Base-by-base conservation (phyloP, 2,113 vertebrate species). In the Platycercus adscitus region DNA sequence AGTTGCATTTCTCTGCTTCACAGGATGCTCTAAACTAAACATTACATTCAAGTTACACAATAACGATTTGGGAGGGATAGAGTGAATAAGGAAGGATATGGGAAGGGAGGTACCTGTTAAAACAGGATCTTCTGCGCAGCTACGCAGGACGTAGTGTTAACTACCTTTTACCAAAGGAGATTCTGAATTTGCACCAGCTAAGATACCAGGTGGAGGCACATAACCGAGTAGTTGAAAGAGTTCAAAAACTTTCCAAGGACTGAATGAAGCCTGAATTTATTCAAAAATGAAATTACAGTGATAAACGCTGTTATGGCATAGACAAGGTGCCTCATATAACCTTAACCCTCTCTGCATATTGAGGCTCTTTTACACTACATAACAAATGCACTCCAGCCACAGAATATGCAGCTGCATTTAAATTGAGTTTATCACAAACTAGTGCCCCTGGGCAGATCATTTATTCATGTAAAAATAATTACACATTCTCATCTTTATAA, bases 11-110 rank as follows among this genome's bases (percentile, higher is more conserved):
- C 89, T 91, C 72, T 80, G 52, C 73, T 89, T 75, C 53, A 88
- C 87, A 96, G 95, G 94, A 97, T 96, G 82, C 89, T 85, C 88
- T 88, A 95, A 95, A 95, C 87, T 91, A 95, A 94, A 96, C 84
- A 95, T 80, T 82, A 76, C n/a, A 26, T 69, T 72, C 49, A 82
- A 86, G 94, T 95, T 81, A 86, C 64, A 95, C 83, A 88, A 88
- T 66, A 81, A 91, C 92, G 75, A 68, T 91, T 91, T 73, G 86
- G n/a, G 66, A 88, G 56, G 43, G 60, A 86, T 69, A 86, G 63
- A 86, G 43, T 17, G 68, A 91, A 83, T 81, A 58, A 70, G 53
- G 50, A 86, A 91, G 95, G 91, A 88, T 78, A 83, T 9, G 12
- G 81, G 65, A 95, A 92, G 70, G 77, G 89, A 82, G 55, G 81